These are phyloP conservation scores for Drosophila yakuba DNA, from an alignment of 1,140 invertebrate species.

Conservation along the genomic window DNA sequence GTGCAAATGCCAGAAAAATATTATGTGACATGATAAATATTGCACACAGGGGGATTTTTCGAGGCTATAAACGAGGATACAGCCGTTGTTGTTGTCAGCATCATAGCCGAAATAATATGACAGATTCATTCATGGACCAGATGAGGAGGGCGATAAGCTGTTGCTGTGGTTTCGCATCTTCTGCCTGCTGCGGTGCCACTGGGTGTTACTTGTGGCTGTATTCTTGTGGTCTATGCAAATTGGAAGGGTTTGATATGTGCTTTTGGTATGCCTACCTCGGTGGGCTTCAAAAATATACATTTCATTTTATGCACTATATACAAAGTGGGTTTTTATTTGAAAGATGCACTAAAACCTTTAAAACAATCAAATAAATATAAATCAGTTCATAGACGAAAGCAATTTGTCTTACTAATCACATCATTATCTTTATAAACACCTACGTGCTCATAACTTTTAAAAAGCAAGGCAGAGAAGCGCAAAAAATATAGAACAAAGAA, in stretches of 20 bases:
- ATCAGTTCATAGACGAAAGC: too few species aligned
- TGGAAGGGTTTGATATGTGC: background rate
- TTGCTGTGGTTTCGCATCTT: conserved; percentile 37
- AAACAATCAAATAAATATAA: too few species aligned
- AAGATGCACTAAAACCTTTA: too few species aligned
- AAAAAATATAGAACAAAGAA: too few species aligned
- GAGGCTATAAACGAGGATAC: conserved; percentile 31
- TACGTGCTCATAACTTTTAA: too few species aligned
- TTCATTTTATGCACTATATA: too few species aligned
- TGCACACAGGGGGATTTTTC: conserved; percentile 67
- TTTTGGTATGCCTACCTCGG: background rate
- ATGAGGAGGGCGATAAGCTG: conserved; percentile 38
- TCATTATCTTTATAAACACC: too few species aligned
- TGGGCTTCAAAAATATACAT: background rate
- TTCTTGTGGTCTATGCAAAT: conserved; percentile 34
- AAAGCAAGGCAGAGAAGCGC: too few species aligned
- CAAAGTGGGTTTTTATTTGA: too few species aligned
- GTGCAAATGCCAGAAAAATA: conserved; percentile 83
- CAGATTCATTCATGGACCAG: conserved; percentile 74
- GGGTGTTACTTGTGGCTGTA: conserved; percentile 36
- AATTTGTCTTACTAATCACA: too few species aligned
- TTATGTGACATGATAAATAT: conserved; percentile 84
- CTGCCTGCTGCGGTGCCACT: conserved; percentile 21
- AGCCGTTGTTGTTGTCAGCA: conserved; percentile 54
- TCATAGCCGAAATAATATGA: conserved; percentile 82